phyloP scores from a whole-genome alignment of 2,113 vertebrate species.

The Guaruba guarouba region DNA sequence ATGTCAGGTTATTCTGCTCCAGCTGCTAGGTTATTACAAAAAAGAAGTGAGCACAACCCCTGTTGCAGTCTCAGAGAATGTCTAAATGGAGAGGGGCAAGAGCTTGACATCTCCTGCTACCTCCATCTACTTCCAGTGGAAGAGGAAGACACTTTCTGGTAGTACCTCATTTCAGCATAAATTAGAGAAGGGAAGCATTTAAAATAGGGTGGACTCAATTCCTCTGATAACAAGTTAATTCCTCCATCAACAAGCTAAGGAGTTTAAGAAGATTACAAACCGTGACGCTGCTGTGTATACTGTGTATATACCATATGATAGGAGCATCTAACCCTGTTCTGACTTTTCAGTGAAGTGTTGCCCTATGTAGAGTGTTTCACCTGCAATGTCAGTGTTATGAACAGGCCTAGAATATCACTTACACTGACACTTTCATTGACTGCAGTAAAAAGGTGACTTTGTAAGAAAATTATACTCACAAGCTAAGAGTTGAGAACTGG shows the following conservation, averaged over 20 bases:
- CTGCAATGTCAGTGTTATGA: not conserved
- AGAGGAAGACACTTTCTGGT: not conserved
- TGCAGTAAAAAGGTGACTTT: not conserved
- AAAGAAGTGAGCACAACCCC: not conserved
- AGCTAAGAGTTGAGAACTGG: not conserved
- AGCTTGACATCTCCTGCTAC: not conserved
- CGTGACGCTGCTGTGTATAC: rapidly evolving
- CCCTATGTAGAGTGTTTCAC: not conserved
- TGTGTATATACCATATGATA: rapidly evolving
- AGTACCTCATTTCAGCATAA: not conserved
- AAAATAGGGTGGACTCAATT: not conserved
- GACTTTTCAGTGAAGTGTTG: not conserved
- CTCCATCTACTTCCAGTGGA: not conserved
- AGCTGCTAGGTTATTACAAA: not conserved
- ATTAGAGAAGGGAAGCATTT: not conserved
- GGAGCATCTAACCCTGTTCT: not conserved
- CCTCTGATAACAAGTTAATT: not conserved
- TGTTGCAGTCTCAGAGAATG: not conserved
- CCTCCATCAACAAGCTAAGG: not conserved
- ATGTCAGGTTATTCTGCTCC: not conserved
- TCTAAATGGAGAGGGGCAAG: not conserved
- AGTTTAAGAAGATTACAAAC: not conserved
- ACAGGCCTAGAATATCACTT: not conserved
- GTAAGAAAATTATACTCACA: not conserved
- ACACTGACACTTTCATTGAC: not conserved